Percentiles rank a stretch among this genome's conserved stretches.
phyloP scores from a whole-genome alignment of 2,888 invertebrate genomes.

The Charanyca ferruginea region DNA sequence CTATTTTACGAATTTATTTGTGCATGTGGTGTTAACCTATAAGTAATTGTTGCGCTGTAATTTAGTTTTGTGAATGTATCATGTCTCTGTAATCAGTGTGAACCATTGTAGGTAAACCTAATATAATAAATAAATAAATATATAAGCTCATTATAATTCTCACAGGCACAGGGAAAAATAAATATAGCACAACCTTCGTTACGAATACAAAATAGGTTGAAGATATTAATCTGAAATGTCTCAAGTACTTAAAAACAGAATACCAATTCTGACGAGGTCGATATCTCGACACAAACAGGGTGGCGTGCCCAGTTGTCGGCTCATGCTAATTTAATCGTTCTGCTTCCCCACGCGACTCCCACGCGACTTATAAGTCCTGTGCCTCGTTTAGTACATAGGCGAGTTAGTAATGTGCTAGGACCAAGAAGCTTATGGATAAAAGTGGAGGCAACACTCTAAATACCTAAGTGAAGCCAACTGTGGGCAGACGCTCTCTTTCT shows the following conservation, averaged over 20 bases:
- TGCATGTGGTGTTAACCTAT: no score
- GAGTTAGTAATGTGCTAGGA: slow-evolving; percentile 10
- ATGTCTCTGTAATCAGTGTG: no score
- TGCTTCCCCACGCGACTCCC: slow-evolving; percentile 71
- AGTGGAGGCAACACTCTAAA: no score
- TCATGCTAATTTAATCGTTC: slow-evolving; percentile 65
- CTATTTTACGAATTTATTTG: no score
- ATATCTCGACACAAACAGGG: slow-evolving; percentile 58
- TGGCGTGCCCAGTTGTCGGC: slow-evolving; percentile 58
- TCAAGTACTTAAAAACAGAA: slow-evolving; percentile 29
- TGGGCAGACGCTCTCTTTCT: no score
- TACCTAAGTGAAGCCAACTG: no score
- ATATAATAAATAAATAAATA: no score
- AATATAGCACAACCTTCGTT: background rate
- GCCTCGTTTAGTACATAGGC: slow-evolving; percentile 57
- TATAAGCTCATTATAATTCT: slow-evolving; percentile 3
- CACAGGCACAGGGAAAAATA: background rate
- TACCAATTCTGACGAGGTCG: slow-evolving; percentile 39
- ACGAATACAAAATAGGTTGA: slow-evolving; percentile 9
- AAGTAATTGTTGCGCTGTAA: no score
- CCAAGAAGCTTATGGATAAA: no score
- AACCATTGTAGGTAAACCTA: no score
- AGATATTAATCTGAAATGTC: slow-evolving; percentile 34
- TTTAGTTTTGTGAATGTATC: no score
- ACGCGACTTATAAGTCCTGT: slow-evolving; percentile 68